Evolutionary conservation across 2,797 vertebrate genomes (phyloP), one percentile per base, ranked within the genome.

Genomic region (Hipposideros larvatus): DNA sequence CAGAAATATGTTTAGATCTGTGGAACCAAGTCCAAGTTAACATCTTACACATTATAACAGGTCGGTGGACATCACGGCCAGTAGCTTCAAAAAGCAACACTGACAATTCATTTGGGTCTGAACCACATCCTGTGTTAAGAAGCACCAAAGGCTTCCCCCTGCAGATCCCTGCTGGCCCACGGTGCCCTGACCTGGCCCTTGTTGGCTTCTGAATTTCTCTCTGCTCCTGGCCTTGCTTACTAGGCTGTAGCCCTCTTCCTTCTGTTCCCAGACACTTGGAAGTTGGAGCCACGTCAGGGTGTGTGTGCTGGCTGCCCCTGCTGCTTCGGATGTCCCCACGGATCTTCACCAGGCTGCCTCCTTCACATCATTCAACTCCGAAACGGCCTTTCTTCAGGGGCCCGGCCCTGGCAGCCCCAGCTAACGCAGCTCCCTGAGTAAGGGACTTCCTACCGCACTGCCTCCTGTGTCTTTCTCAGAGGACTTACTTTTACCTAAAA

Each of bases 21-120:
- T 79, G 89, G 63, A 97, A 61, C 86, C 51, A 68, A 61, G 14
- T 34, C 55, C 66, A 68, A 87, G 63, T 37, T 63, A 70, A 55
- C n/a, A 57, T 34, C 15, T 51, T 68, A 66, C 19, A 66, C 13
- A 2, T 46, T 77, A 4, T 21, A 83, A 21, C 66, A 68, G 41
- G 19, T 4, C 63, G 63, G n/a, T 21, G 22, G 46, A n/a, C 22
- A 51, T 65, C 31, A 19, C 13, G n/a, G 51, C 43, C 46, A 88
- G 11, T 7, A 83, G 28, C n/a, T 95, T 57, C 24, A 74, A 87
- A 59, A 43, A 7, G 14, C 14, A 37, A 73, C 22, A 43, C 11
- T 37, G 41, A 43, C 66, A 65, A 43, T 34, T 83, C 43, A 57
- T 41, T 37, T 87, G 28, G 28, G 14, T 48, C 2, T 55, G 51